Evolutionary conservation across 1,140 invertebrate genomes (phyloP).

Genomic region (Drosophila trapezifrons): DNA sequence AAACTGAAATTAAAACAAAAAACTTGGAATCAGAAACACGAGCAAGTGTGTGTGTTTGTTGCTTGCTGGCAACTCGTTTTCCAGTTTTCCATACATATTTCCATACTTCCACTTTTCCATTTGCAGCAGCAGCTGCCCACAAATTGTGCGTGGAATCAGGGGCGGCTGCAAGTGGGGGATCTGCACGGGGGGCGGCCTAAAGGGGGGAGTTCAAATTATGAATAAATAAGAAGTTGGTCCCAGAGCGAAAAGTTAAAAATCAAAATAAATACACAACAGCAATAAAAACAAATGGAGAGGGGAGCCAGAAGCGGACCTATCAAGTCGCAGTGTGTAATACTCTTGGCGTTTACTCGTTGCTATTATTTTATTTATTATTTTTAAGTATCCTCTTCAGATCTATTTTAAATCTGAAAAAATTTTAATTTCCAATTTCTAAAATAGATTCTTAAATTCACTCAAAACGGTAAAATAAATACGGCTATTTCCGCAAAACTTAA

Average conservation of each 20-base stretch:
- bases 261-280: conserved; percentile 72
- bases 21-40: conserved; percentile 66
- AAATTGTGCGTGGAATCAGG: conserved; percentile 62
- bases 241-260: conserved; percentile 49
- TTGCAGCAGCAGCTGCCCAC: conserved; percentile 67
- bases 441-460: no score
- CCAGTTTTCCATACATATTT: conserved; percentile 43
- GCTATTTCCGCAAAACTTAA: no score
- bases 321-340: not conserved
- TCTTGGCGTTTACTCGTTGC: not conserved
- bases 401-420: no score
- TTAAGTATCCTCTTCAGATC: not conserved
- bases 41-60: conserved; percentile 64
- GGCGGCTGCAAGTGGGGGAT: not conserved
- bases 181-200: not conserved
- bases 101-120: conserved; percentile 45
- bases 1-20: conserved; percentile 76
- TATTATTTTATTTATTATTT: not conserved
- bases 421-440: no score
- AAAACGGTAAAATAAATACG: no score
- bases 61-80: conserved; percentile 45
- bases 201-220: conserved; percentile 69
- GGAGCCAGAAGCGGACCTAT: not conserved
- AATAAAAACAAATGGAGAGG: conserved; percentile 40
- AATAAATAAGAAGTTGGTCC: conserved; percentile 68